Base-by-base conservation (phyloP, 2,113 vertebrate species). In the Nycticorax nycticorax region DNA sequence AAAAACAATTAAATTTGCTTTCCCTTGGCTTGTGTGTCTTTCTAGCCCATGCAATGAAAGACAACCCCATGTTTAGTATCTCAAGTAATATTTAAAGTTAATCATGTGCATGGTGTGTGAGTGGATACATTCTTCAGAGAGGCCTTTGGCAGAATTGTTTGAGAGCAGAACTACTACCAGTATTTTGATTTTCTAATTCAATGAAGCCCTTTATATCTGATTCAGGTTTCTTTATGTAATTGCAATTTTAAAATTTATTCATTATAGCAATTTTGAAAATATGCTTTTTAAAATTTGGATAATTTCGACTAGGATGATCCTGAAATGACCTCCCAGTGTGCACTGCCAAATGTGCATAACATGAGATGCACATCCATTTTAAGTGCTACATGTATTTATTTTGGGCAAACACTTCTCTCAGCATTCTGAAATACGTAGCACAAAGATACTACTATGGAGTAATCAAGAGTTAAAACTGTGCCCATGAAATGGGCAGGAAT, bases 401-500 rank as follows among this genome's bases (percentile, higher is more conserved):
- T 82, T 18, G 35, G 77, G 16, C 39, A 88, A 96, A 59, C 28
- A 50, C 23, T 77, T 89, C 5, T 71, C 22, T 69, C 2, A 1
- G 22, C 28, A 56, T 91, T 92, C 69, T 90, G 33, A 89, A 92
- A 72, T 19, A 50, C 4, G 11, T 28, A 85, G 45, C 52, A 60
- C 20, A 60, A 72, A 67, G 26, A 85, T n/a, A 22, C 10, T 68
- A 7, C 71, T 52, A 10, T 1, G 2, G 60, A 72, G 39, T 21
- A 30, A 64, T 3, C 2, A 64, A 52, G 14, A 71, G 7, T 73
- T 78, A 79, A 92, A 93, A 76, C 69, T 10, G 8, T 63, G 41
- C 55, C 66, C 3, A 10, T 3, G 2, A 93, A 95, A 85, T 76
- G 57, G 55, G 28, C 37, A 94, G 85, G 92, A 95, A 97, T 97